A percentile compares a stretch with the other conserved stretches of the same genome.
Conservation (phyloP, 1,140 invertebrate genomes). For the Hycleus phaleratus region DNA sequence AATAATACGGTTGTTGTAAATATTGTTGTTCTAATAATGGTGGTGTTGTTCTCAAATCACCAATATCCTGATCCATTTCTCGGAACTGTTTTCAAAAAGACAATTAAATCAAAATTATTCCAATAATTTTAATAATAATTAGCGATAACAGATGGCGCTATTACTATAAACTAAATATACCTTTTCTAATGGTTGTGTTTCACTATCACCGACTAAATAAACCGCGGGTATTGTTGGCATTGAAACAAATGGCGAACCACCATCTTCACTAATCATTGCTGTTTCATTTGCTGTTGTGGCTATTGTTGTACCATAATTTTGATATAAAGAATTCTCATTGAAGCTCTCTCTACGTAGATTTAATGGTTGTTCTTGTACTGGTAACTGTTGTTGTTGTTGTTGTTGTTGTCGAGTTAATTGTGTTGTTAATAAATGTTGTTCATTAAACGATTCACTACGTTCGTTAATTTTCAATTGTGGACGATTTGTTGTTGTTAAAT, state of each 20-base stretch:
- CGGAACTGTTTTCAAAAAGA: constrained; percentile 46
- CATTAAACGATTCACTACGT: constrained; percentile 37
- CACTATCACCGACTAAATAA: constrained; percentile 44
- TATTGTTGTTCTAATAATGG: constrained; percentile 27
- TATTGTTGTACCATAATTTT: constrained; percentile 23
- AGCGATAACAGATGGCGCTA: no score
- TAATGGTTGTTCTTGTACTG: constrained; percentile 17
- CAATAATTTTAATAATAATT: neutral
- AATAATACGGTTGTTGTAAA: constrained; percentile 28
- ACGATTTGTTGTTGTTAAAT: neutral
- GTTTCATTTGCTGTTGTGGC: constrained; percentile 28
- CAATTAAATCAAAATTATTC: constrained; percentile 7
- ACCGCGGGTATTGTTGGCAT: constrained; percentile 54
- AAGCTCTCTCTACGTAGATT: constrained; percentile 37
- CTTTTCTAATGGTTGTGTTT: constrained; percentile 58
- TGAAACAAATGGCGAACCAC: constrained; percentile 48
- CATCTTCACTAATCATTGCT: constrained; percentile 38
- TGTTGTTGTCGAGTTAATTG: constrained; percentile 17
- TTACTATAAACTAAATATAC: constrained; percentile 34
- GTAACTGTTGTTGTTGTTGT: neutral
- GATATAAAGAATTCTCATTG: constrained; percentile 36
- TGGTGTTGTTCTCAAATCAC: constrained; percentile 42
- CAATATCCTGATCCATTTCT: constrained; percentile 52
- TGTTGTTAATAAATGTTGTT: constrained; percentile 25
- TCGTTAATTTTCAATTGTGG: constrained; percentile 29